Percentiles rank a stretch among this genome's conserved stretches.
phyloP scores from a whole-genome alignment of 2,113 vertebrate genomes.

The Aix galericulata region DNA sequence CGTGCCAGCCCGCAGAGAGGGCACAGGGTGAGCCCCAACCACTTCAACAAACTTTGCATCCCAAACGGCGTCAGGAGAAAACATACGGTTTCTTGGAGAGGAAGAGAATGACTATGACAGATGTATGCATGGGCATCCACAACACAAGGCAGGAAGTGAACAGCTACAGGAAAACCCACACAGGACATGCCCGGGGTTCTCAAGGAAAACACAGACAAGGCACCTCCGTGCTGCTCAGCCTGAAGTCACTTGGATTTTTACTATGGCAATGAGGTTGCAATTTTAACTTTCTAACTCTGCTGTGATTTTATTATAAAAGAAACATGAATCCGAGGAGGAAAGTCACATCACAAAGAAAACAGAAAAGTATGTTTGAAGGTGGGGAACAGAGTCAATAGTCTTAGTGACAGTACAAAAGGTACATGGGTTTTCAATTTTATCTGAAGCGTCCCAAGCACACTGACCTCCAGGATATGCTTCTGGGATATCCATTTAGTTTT shows the following conservation, averaged over 20 bases:
- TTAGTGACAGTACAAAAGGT: background rate
- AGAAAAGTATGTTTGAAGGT: background rate
- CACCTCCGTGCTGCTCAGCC: background rate
- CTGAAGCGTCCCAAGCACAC: background rate
- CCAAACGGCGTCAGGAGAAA: background rate
- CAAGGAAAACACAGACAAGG: background rate
- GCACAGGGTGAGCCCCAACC: background rate
- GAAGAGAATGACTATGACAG: background rate
- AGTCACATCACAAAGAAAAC: background rate
- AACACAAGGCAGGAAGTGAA: background rate
- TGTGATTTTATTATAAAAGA: background rate
- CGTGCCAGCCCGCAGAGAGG: background rate
- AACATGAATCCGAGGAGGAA: background rate
- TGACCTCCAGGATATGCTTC: background rate
- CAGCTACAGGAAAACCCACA: background rate
- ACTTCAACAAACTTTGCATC: background rate
- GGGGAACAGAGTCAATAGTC: background rate
- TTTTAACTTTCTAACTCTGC: background rate
- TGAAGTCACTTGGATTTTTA: background rate
- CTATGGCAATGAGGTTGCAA: background rate
- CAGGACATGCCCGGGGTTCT: background rate
- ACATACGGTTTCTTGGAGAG: background rate
- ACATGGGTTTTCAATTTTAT: background rate
- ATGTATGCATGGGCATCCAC: background rate
- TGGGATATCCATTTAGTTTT: background rate